Evolutionary conservation across 2,797 vertebrate species (phyloP), one percentile per base, ranked within the genome.

Genomic region (Coregonus ussuriensis): DNA sequence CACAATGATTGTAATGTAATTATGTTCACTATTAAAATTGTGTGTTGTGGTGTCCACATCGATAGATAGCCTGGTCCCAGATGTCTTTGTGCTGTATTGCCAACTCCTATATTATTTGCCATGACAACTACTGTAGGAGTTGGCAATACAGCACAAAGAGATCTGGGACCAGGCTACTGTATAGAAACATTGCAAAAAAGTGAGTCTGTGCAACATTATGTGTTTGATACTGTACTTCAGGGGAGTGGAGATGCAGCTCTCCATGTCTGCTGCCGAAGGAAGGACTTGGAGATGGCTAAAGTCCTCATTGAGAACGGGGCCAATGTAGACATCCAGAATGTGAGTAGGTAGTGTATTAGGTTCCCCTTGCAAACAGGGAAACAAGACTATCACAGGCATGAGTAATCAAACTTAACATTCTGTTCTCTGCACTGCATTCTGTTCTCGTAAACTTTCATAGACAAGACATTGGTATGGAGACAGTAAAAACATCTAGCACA

Each of bases 201-300:
- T 21, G 6, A 7, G 56, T 62, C n/a, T 62, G n/a, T 62, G 5
- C 18, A 62, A n/a, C 56, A 7, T 62, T n/a, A 59, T n/a, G 6
- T 21, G 56, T 59, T 59, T 21, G 18, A 59, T n/a, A 59, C 56
- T 59, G 56, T 21, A 62, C n/a, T 70, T 16, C 82, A 92, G 91
- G 83, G 68, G 35, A 79, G 59, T 66, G 88, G 91, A 16, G 88
- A 91, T 74, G 79, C 81, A 1, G 87, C 82, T 3, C 81, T 92
- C n/a, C 91, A 92, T 47, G 66, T 85, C 47, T 85, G 86, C 82
- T 89, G 89, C 81, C 74, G 89, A 72, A 87, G 84, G 75, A 88
- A 74, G 75, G 88, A 91, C 21, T 33, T 75, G 6, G 90, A 92
- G 16, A 80, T 88, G 74, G 86, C 85, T 31, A 92, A 83, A 73